Conservation (phyloP, 2,888 invertebrate genomes). For the Embidobia sp. region DNA sequence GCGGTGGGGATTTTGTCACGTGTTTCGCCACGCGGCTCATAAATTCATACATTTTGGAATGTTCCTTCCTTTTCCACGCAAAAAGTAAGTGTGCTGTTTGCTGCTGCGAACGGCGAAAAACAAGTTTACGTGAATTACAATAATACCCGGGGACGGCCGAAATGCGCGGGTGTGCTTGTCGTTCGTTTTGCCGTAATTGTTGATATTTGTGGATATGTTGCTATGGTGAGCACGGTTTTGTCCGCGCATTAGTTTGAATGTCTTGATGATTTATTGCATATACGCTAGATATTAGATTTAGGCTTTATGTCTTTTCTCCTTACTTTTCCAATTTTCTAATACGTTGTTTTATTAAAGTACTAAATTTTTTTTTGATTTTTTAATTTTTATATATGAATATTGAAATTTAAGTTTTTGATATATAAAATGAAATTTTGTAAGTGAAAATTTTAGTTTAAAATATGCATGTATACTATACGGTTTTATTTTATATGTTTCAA, state of each 20-base stretch:
- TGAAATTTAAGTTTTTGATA: too few relatives aligned
- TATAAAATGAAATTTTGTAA: too few relatives aligned
- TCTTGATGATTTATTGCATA: neutral
- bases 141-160: slow-evolving; percentile 6
- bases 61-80: slow-evolving; percentile 22
- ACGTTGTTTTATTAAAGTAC: too few relatives aligned
- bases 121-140: slow-evolving; percentile 42
- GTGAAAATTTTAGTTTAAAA: too few relatives aligned
- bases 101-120: slow-evolving; percentile 17
- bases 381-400: too few relatives aligned
- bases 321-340: neutral
- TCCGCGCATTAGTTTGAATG: neutral
- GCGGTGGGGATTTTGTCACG: slow-evolving; percentile 76
- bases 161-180: slow-evolving; percentile 4
- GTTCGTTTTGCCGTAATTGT: slow-evolving; percentile 23
- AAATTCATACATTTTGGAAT: slow-evolving; percentile 45
- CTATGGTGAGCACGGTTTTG: slow-evolving; percentile 1
- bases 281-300: neutral
- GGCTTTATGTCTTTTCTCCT: neutral
- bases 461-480: too few relatives aligned
- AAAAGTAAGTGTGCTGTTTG: slow-evolving; percentile 43
- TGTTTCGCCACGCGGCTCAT: slow-evolving; percentile 78
- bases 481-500: too few relatives aligned
- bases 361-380: too few relatives aligned
- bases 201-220: slow-evolving; percentile 9